Evolutionary conservation across 1,140 invertebrate genomes (phyloP), one percentile per base, ranked within the genome.

Genomic region (Brachionus koreanus): DNA sequence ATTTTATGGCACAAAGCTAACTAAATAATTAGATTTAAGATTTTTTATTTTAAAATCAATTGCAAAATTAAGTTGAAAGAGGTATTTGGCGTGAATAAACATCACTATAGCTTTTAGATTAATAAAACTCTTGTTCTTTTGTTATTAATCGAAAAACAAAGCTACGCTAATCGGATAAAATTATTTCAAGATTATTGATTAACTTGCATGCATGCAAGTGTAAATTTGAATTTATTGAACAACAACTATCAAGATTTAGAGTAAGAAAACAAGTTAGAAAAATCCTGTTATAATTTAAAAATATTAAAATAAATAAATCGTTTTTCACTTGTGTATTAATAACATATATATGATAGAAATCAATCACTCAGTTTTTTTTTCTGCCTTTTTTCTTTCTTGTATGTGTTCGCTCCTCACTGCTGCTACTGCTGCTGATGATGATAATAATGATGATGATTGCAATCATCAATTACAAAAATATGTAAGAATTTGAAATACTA

Each of bases 131-230:
- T 39, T 37, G 10, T 69, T 37, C 37, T 69, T 39, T 37, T 37
- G 29, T 37, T 69, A 6, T 9, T n/a, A 72, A 72, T 39, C 16
- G 23, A 74, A 43, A 74, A 74, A 74, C 39, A 74, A 74, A 74
- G 19, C 69, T 13, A 74, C 25, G 43, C 12, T 46, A 74, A 74
- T 46, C 69, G 39, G 7, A 33, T 25, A 74, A 74, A 74, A 74
- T 74, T 74, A 74, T 74, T 74, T 74, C 69, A 74, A 74, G 69
- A 74, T 74, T 74, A 74, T 74, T 74, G 69, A 74, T 74, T 74
- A 74, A 43, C 35, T 74, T 74, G 39, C 69, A 74, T 74, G 69
- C 69, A 74, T 74, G 69, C 69, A 74, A 74, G 69, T 74, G 69
- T 74, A 74, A 74, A 74, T 74, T 74, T 46, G 43, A 74, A 43